Evolutionary conservation across 1,140 invertebrate species (phyloP).

Genomic region (Triops longicaudatus): DNA sequence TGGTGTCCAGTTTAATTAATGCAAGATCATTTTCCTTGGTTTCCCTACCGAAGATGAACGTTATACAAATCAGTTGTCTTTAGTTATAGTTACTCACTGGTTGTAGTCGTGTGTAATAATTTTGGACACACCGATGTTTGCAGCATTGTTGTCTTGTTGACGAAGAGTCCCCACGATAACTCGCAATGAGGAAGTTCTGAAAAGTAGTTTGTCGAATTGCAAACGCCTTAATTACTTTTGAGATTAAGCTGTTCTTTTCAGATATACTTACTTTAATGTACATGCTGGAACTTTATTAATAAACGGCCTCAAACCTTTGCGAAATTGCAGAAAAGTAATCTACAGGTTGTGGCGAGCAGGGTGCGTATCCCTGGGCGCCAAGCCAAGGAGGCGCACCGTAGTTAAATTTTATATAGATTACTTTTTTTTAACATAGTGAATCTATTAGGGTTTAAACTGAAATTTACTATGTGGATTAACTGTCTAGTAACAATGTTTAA

Average conservation of each 20-base stretch:
- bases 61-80: neutral
- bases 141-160: neutral
- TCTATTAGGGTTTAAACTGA: too few species aligned
- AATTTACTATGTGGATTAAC: too few species aligned
- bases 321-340: too few species aligned
- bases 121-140: slow-evolving; percentile 20
- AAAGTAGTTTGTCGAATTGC: slow-evolving; percentile 5
- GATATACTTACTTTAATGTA: slow-evolving; percentile 13
- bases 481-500: too few species aligned
- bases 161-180: neutral
- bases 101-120: neutral
- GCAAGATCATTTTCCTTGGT: slow-evolving; percentile 23
- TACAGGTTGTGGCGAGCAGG: too few species aligned
- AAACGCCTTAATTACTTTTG: neutral
- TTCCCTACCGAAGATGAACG: neutral
- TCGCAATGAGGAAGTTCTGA: slow-evolving; percentile 3
- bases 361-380: too few species aligned
- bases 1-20: neutral
- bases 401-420: too few species aligned
- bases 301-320: neutral
- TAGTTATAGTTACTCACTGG: neutral
- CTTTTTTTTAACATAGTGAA: too few species aligned
- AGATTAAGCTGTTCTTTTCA: neutral
- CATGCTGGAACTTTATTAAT: neutral
- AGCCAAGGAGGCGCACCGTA: too few species aligned